Evolutionary conservation across 2,113 vertebrate species (phyloP).

Genomic region (Lagopus muta): DNA sequence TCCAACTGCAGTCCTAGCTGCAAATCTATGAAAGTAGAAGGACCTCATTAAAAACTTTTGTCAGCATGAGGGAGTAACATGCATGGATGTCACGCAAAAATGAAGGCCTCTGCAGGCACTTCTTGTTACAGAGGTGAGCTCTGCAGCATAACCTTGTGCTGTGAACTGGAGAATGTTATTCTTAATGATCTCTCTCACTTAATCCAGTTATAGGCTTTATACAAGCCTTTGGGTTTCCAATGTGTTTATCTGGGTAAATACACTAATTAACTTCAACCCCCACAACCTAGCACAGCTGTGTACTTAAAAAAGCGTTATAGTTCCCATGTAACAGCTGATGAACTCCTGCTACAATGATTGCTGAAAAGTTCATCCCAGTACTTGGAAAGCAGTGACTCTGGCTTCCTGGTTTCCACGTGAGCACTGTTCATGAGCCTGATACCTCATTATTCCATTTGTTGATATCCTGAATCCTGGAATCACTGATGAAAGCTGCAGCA

Average conservation of each 20-base stretch:
- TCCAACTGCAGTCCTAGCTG: background rate
- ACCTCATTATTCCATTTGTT: background rate
- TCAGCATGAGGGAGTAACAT: background rate
- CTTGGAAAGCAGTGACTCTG: background rate
- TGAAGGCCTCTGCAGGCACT: background rate
- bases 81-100: background rate
- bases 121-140: background rate
- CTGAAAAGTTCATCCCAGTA: background rate
- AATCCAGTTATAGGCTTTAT: background rate
- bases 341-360: background rate
- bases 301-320: background rate
- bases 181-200: background rate
- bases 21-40: background rate
- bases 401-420: background rate
- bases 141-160: background rate
- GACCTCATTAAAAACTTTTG: accelerated
- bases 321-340: background rate
- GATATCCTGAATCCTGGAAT: background rate
- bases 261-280: background rate
- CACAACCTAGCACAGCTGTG: background rate
- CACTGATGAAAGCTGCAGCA: background rate
- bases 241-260: background rate
- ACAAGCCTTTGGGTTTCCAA: background rate
- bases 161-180: accelerated
- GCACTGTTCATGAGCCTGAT: background rate